Evolutionary conservation across 1,140 invertebrate species (phyloP).

Genomic region (Drosophila watanabei): DNA sequence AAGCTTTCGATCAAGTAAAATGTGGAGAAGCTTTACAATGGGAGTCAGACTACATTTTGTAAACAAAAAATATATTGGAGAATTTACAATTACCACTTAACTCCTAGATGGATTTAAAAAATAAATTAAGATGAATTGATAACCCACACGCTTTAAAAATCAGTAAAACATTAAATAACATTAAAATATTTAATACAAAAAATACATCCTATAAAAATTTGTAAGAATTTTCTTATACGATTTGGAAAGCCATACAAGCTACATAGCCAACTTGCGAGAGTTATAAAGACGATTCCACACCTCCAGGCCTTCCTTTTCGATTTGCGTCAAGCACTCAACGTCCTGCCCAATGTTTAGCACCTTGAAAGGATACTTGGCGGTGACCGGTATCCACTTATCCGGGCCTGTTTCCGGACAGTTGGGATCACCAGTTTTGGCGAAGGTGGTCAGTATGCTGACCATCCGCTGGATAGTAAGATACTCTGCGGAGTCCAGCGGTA

Average conservation of each 20-base stretch:
- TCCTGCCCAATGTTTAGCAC: slow-evolving; percentile 58
- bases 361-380: slow-evolving; percentile 43
- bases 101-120: too few relatives aligned
- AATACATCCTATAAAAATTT: slow-evolving; percentile 2
- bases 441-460: slow-evolving; percentile 84
- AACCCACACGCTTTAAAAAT: background rate
- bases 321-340: slow-evolving; percentile 33
- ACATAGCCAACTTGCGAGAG: background rate
- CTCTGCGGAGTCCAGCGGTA: slow-evolving; percentile 63
- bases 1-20: slow-evolving; percentile 35
- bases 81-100: too few relatives aligned
- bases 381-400: slow-evolving; percentile 46
- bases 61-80: background rate
- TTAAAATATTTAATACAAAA: slow-evolving; percentile 9
- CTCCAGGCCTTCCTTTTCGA: slow-evolving; percentile 59
- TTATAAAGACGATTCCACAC: slow-evolving; percentile 65
- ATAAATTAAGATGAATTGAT: too few relatives aligned
- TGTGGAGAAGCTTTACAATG: slow-evolving; percentile 13
- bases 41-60: background rate
- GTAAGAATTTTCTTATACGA: background rate
- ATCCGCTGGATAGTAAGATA: slow-evolving; percentile 76
- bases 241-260: background rate
- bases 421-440: slow-evolving; percentile 83
- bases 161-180: background rate
- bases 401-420: slow-evolving; percentile 58